Conservation (phyloP, 2,113 vertebrate genomes). For the Nycticryphes semicollaris region DNA sequence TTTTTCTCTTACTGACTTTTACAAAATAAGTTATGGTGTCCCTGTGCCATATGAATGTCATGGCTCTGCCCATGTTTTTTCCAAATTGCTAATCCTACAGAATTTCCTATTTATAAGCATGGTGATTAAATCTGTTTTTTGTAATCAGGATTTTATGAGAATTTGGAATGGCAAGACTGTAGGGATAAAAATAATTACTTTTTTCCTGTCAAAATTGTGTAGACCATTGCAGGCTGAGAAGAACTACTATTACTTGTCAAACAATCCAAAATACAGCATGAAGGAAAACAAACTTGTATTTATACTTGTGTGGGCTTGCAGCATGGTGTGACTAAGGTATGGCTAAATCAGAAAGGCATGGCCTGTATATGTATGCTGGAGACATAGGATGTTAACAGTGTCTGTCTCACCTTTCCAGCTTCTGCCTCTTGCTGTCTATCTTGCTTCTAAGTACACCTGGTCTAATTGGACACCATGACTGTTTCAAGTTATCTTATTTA, state of each 20-base stretch:
- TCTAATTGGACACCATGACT: background rate
- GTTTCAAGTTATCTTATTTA: background rate
- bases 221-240: background rate
- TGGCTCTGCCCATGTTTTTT: background rate
- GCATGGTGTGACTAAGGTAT: background rate
- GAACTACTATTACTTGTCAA: background rate
- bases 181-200: background rate
- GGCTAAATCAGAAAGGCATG: background rate
- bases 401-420: background rate
- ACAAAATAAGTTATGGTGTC: background rate
- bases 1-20: background rate
- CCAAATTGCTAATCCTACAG: background rate
- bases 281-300: background rate
- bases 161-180: background rate
- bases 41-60: background rate
- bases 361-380: background rate
- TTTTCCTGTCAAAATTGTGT: background rate
- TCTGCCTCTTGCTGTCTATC: background rate
- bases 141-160: background rate
- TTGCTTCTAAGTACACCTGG: background rate
- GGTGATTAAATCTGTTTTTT: background rate
- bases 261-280: background rate
- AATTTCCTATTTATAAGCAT: background rate
- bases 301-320: background rate
- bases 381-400: background rate